phyloP scores from a whole-genome alignment of 1,140 invertebrate genomes.

The Yoshiicerus persimilis region DNA sequence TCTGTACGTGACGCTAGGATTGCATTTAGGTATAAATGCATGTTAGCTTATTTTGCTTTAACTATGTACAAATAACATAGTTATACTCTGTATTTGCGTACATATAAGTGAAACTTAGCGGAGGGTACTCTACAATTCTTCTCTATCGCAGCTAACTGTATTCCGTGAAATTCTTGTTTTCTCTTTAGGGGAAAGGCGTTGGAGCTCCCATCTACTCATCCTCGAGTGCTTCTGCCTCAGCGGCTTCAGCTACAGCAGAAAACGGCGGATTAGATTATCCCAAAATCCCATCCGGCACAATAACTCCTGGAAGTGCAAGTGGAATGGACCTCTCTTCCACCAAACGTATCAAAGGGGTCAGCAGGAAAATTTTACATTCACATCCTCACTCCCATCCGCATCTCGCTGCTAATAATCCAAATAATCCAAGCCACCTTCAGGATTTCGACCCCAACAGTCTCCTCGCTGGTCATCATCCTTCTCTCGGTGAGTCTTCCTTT shows the following conservation, averaged over 20 bases:
- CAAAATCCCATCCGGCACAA: conserved; percentile 33
- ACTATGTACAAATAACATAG: background rate
- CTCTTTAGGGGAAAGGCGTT: conserved; percentile 40
- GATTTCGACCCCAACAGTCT: conserved; percentile 43
- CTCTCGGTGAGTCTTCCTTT: conserved; percentile 23
- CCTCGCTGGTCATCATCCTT: conserved; percentile 22
- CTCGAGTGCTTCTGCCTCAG: conserved; percentile 26
- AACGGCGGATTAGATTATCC: conserved; percentile 43
- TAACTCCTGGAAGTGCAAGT: conserved; percentile 1
- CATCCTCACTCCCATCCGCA: background rate
- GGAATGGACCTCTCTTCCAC: conserved; percentile 42
- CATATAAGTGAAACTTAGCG: background rate
- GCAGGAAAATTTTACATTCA: conserved; percentile 2
- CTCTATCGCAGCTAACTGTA: background rate
- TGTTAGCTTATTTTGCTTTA: background rate
- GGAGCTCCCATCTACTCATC: conserved; percentile 30
- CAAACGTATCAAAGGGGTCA: conserved; percentile 17
- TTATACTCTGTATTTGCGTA: background rate
- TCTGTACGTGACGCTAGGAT: background rate
- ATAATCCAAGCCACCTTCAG: conserved; percentile 50
- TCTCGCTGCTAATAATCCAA: conserved; percentile 14
- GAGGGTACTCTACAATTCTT: background rate
- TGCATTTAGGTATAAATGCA: background rate
- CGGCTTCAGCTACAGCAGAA: conserved; percentile 21
- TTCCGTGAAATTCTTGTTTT: conserved; percentile 25